Evolutionary conservation across 1,140 invertebrate species (phyloP).

Genomic region (Rhagoletis pomonella): DNA sequence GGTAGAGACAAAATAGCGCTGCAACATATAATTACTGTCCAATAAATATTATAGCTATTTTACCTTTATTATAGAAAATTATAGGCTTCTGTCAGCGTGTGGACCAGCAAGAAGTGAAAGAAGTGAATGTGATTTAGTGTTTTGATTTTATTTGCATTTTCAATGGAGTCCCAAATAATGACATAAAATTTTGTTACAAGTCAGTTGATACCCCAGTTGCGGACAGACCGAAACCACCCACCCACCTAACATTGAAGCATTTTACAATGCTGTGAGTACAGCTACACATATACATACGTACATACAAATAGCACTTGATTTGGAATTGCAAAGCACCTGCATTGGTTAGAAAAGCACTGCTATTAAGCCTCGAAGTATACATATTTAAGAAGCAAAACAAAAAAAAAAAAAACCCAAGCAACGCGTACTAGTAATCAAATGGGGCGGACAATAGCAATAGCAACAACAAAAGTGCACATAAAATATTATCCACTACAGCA

Average conservation of each 20-base stretch:
- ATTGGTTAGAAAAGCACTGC: neutral
- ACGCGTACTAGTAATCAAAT: neutral
- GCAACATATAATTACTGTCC: neutral
- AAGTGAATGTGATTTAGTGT: neutral
- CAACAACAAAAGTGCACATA: neutral
- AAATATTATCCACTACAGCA: neutral
- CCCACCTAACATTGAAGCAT: neutral
- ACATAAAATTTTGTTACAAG: constrained; percentile 42
- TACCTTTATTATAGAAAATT: neutral
- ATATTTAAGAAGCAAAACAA: too few species aligned
- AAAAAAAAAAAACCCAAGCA: neutral
- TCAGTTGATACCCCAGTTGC: constrained; percentile 37
- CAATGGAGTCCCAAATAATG: neutral
- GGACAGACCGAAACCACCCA: constrained; percentile 7
- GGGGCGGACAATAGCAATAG: neutral
- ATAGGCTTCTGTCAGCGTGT: neutral
- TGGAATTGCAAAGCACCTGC: neutral
- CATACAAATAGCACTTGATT: neutral
- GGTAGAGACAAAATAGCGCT: neutral
- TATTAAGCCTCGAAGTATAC: neutral
- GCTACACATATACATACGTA: neutral
- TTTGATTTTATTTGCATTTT: neutral
- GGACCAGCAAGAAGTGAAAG: neutral
- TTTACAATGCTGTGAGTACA: neutral
- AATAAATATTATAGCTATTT: neutral